Percentiles rank a stretch among this genome's conserved stretches.
Conservation (phyloP, 2,797 vertebrate genomes). For the Cossypha niveicapilla region DNA sequence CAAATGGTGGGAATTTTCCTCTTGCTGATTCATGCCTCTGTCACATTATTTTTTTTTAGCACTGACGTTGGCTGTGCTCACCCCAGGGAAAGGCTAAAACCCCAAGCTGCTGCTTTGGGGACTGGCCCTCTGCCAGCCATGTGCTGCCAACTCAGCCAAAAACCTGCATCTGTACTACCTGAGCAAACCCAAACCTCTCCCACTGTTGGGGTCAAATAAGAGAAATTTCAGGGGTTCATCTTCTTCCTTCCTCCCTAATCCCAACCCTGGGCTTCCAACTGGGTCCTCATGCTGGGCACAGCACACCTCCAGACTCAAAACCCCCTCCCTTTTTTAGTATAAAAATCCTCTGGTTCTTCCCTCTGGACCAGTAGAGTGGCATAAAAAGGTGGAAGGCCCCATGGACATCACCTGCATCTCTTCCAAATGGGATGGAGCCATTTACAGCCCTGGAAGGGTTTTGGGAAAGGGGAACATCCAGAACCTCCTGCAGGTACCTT, state of each 20-base stretch:
- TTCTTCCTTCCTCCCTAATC: not conserved
- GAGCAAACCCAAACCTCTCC: not conserved
- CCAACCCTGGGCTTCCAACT: rapidly evolving
- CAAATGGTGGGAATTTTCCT: not conserved
- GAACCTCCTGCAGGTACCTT: rapidly evolving
- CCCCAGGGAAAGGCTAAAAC: slow-evolving; percentile 15
- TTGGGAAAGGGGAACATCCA: not conserved
- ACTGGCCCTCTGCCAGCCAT: slow-evolving; percentile 19
- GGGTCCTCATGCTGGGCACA: not conserved
- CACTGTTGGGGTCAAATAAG: not conserved
- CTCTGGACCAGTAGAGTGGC: not conserved
- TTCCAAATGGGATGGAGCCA: not conserved
- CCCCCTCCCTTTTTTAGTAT: not conserved
- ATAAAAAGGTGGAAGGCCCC: not conserved
- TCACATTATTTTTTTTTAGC: not conserved
- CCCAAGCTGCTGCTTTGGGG: not conserved
- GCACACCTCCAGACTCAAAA: not conserved
- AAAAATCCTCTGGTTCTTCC: not conserved
- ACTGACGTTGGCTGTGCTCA: not conserved
- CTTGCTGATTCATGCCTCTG: slow-evolving; percentile 2
- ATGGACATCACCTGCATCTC: rapidly evolving
- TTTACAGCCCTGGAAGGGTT: not conserved
- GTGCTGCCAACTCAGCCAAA: not conserved
- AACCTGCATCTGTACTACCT: not conserved
- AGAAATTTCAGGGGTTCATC: not conserved